Base-by-base conservation (phyloP, 2,113 vertebrate genomes). In the Emydura subglobosa region DNA sequence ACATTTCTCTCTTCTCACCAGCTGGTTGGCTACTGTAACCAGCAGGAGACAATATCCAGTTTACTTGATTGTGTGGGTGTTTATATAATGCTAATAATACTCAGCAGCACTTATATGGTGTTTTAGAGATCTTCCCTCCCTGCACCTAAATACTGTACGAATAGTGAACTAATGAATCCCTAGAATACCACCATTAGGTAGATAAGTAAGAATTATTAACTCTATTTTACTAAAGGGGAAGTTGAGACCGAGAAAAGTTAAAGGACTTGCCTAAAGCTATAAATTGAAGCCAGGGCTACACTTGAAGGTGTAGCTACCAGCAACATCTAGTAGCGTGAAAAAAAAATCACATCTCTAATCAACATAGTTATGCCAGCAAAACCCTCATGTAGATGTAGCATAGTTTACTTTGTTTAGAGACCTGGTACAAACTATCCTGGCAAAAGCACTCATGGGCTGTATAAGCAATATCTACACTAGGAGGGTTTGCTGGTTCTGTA, bases 401-500 rank as follows among this genome's bases (percentile, higher is more conserved):
- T 76, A 76, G 5, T 39, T 76, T 78, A 89, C 94, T 96, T 27
- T 97, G 85, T 93, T 86, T 68, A 79, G 89, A 80, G 90, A 96
- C 95, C 86, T 31, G 92, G 83, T 89, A 68, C 65, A 39, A 68
- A 39, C 34, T 68, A 68, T 39, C 34, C 19, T n/a, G 34, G 34
- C 34, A 21, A 68, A 68, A 68, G 17, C 65, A 68, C 10, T n/a
- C 34, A 19, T 17, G 19, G n/a, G 65, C 17, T n/a, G 16, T 68
- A 87, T 0, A 1, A 93, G 74, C 65, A 91, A 90, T 94, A 57
- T 55, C 82, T 54, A 86, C 82, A 25, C 59, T 93, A 85, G 42
- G 59, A 97, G 87, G 31, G 92, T 90, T 97, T 97, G 93, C 96
- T 96, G 95, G n/a, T 79, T 85, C 44, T 92, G 24, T 44, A 78